Evolutionary conservation across 1,140 invertebrate genomes (phyloP).

Genomic region (Drosophila parvula): DNA sequence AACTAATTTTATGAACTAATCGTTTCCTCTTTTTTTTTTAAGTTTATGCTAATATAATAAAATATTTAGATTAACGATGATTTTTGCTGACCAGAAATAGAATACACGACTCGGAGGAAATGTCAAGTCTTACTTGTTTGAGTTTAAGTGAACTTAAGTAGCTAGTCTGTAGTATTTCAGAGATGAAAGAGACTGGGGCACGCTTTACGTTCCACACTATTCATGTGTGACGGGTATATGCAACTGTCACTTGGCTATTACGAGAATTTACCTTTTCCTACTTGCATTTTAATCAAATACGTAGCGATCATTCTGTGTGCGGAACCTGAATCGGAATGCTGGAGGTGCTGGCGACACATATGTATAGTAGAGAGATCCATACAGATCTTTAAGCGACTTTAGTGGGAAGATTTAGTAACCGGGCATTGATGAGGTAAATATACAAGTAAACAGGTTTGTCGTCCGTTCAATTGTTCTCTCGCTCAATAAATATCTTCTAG

Average conservation of each 20-base stretch:
- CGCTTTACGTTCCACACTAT: constrained; percentile 15
- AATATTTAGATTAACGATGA: not conserved
- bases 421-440: constrained; percentile 15
- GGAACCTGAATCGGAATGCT: constrained; percentile 40
- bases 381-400: not conserved
- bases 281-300: constrained; percentile 20
- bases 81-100: not conserved
- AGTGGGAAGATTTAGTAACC: constrained; percentile 21
- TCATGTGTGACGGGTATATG: constrained; percentile 43
- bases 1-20: too few relatives aligned
- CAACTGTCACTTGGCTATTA: constrained; percentile 26
- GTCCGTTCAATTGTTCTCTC: constrained; percentile 28
- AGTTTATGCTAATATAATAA: not conserved
- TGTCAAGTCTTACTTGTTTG: constrained; percentile 10
- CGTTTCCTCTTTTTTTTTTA: too few relatives aligned
- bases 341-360: constrained; percentile 7
- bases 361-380: constrained; percentile 3
- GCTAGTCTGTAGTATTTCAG: constrained; percentile 12
- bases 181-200: constrained; percentile 26
- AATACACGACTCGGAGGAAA: not conserved
- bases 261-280: constrained; percentile 29
- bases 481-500: constrained; percentile 37
- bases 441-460: constrained; percentile 44
- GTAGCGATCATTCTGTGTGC: constrained; percentile 2
- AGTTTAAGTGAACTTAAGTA: constrained; percentile 34